Evolutionary conservation across 2,797 vertebrate species (phyloP).

Genomic region (Peromyscus aztecus): DNA sequence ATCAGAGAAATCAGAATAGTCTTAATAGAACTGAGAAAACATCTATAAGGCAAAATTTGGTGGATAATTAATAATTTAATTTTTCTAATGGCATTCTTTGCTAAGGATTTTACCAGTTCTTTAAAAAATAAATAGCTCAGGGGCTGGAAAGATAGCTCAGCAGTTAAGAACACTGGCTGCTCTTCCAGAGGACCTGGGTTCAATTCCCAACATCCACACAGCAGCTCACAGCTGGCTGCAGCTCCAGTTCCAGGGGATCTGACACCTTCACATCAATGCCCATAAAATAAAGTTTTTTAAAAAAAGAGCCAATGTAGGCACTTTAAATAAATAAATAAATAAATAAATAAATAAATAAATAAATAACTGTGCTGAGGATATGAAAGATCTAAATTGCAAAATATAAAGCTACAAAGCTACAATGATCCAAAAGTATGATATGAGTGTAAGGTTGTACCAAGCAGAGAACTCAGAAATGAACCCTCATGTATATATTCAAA

Average conservation of each 20-base stretch:
- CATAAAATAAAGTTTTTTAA: background rate
- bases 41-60: background rate
- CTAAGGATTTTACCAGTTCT: background rate
- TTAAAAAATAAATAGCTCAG: slow-evolving; percentile 12
- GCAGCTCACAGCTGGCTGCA: background rate
- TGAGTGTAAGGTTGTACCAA: background rate
- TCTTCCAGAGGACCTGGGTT: background rate
- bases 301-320: background rate
- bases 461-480: slow-evolving; percentile 13
- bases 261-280: background rate
- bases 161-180: background rate
- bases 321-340: background rate
- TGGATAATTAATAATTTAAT: slow-evolving; percentile 23
- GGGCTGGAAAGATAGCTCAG: background rate
- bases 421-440: background rate
- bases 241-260: background rate
- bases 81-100: background rate
- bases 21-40: background rate
- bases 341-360: background rate
- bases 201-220: background rate
- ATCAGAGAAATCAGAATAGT: slow-evolving; percentile 8
- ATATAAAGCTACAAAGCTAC: background rate
- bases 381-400: slow-evolving; percentile 4
- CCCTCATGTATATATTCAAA: background rate
- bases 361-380: background rate